Conservation (phyloP, 2,797 vertebrate species). For the Liparis tanakae region DNA sequence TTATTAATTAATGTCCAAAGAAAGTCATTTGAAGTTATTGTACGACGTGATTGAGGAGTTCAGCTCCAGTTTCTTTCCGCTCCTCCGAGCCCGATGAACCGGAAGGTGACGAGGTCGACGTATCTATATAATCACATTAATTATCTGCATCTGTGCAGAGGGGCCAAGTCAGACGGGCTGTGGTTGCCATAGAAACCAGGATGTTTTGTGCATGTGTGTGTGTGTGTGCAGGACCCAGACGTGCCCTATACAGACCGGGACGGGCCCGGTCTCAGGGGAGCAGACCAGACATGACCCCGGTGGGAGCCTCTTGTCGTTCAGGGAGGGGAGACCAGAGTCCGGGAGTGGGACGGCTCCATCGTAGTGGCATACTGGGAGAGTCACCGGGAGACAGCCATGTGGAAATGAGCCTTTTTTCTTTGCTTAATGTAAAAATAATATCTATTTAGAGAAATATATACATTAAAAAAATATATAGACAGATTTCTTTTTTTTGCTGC, state of each 20-base stretch:
- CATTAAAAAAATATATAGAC: too few species aligned
- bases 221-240: slow-evolving; percentile 75
- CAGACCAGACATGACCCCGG: slow-evolving; percentile 88
- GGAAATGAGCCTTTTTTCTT: slow-evolving; percentile 50
- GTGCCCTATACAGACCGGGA: slow-evolving; percentile 75
- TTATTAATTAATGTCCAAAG: background rate
- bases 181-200: slow-evolving; percentile 80
- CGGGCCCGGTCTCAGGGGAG: slow-evolving; percentile 77
- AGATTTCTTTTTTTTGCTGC: too few species aligned
- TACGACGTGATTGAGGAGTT: slow-evolving; percentile 6
- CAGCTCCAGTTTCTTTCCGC: background rate
- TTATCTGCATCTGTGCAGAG: slow-evolving; percentile 69
- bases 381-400: slow-evolving; percentile 51
- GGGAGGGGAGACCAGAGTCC: slow-evolving; percentile 41
- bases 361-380: slow-evolving; percentile 7
- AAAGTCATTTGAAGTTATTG: background rate
- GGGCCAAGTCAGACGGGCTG: slow-evolving; percentile 28
- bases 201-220: slow-evolving; percentile 19
- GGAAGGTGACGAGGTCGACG: slow-evolving; percentile 68
- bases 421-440: slow-evolving; percentile 16
- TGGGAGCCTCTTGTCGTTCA: slow-evolving; percentile 72
- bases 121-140: slow-evolving; percentile 76
- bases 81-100: slow-evolving; percentile 54
- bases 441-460: too few species aligned
- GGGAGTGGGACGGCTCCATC: slow-evolving; percentile 21